These are phyloP conservation scores for Conger conger DNA, from an alignment of 2,113 vertebrate species.

Conservation along the genomic window DNA sequence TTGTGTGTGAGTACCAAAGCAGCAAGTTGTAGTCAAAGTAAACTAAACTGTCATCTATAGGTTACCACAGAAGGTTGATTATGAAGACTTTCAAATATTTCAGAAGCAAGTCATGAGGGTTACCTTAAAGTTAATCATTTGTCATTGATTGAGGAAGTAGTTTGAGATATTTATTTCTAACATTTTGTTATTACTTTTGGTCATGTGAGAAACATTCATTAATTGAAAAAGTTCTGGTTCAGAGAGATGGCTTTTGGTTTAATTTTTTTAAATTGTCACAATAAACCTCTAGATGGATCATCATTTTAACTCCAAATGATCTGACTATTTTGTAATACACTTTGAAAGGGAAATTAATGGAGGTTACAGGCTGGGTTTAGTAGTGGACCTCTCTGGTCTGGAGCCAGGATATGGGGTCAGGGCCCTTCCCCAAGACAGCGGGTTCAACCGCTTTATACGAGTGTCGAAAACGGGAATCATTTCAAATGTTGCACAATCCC, in stretches of 20 bases:
- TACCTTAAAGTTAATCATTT: not conserved
- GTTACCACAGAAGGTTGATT: not conserved
- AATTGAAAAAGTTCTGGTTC: no score
- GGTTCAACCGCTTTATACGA: not conserved
- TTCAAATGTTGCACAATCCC: constrained; percentile 14
- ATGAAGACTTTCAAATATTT: not conserved
- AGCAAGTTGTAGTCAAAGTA: no score
- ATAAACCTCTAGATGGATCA: no score
- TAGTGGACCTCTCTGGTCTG: not conserved
- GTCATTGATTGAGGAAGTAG: not conserved
- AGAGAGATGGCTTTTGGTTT: no score
- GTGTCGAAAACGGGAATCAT: not conserved
- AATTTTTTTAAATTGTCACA: no score
- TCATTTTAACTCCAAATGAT: no score
- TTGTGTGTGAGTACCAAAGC: no score
- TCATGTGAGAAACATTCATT: no score
- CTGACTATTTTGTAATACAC: no score
- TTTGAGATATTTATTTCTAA: not conserved
- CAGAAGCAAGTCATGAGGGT: not conserved
- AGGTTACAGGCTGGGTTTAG: not conserved
- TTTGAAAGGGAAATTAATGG: no score
- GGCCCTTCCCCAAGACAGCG: not conserved
- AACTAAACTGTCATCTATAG: not conserved
- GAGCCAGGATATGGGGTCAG: not conserved
- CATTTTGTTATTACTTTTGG: not conserved